Evolutionary conservation across 2,888 invertebrate species (phyloP), one percentile per base, ranked within the genome.

Genomic region (Linyphia triangularis): DNA sequence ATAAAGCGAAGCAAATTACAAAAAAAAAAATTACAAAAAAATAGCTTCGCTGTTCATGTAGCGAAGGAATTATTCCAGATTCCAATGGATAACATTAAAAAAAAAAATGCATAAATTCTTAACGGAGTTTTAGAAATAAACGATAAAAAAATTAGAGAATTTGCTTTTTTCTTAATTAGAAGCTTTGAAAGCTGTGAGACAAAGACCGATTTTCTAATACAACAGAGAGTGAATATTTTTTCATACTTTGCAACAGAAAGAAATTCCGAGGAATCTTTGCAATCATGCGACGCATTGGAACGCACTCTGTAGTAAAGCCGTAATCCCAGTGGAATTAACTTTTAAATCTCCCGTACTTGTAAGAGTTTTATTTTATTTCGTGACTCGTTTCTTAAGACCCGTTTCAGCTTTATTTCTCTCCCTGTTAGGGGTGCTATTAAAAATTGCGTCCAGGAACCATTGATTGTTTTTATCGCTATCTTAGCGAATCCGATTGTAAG

Each of bases 111-210:
- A 85, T 79, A 72, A 79, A 85, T 79, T 85, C 85, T 85, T 85
- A 85, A 85, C 85, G 72, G 85, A 79, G 72, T 85, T 85, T 85
- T 57, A 79, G 72, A 73, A 77, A 59, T 57, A 77, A 37, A 43
- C 73, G 63, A 73, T 43, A 73, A 65, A 82, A 59, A 70, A 37
- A 22, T 37, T 26, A 67, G 33, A 22, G 61, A 85, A 85, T 85
- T 85, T 85, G 85, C 85, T 78, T 78, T 70, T 67, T 85, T 79
- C 85, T 85, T 85, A 85, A 85, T 85, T 85, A 85, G 85, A 77
- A 59, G 72, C 79, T 85, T 79, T 79, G 26, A 51, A 63, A 72
- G 19, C 85, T 65, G 72, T 72, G 85, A 85, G 79, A 85, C 65
- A 72, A 70, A 73, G 43, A 43, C 24, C 72, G 51, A 79, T 78